A percentile compares a stretch with the other conserved stretches of the same genome.
Evolutionary conservation across 2,888 invertebrate species (phyloP).

Genomic region (Leptinotarsa tumamoca): DNA sequence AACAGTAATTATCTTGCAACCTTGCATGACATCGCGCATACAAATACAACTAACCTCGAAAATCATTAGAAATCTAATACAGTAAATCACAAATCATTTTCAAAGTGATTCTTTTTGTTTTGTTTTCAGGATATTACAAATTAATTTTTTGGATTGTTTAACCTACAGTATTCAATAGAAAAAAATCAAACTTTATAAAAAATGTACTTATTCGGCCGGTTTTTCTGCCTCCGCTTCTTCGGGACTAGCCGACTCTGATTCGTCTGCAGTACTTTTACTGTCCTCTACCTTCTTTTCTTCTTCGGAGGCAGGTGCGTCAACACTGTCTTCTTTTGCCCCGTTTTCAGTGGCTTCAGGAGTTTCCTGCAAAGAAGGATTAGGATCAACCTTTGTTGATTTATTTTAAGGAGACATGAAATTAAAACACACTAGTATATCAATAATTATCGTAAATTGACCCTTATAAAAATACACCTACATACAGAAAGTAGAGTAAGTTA

Average conservation of each 20-base stretch:
- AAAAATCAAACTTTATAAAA: conserved; percentile 50
- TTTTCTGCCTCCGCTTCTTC: conserved; percentile 58
- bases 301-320: conserved; percentile 58
- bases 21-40: conserved; percentile 42
- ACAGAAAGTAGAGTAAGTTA: too few relatives aligned
- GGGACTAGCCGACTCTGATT: conserved; percentile 53
- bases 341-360: conserved; percentile 61
- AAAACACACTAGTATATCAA: too few relatives aligned
- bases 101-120: conserved; percentile 43
- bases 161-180: conserved; percentile 58
- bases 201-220: conserved; percentile 60
- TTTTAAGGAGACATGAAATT: too few relatives aligned
- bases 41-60: conserved; percentile 37
- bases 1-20: conserved; percentile 50
- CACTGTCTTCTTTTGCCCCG: conserved; percentile 63
- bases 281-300: conserved; percentile 58
- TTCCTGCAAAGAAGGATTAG: conserved; percentile 40
- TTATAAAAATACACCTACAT: too few relatives aligned
- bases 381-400: not conserved
- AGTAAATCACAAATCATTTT: conserved; percentile 47
- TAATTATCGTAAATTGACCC: too few relatives aligned
- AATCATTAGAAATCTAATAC: conserved; percentile 36
- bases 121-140: conserved; percentile 42
- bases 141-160: conserved; percentile 49
- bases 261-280: conserved; percentile 55